These are phyloP conservation scores for Oreonectes daqikongensis DNA, from an alignment of 2,797 vertebrate species.

Conservation along the genomic window DNA sequence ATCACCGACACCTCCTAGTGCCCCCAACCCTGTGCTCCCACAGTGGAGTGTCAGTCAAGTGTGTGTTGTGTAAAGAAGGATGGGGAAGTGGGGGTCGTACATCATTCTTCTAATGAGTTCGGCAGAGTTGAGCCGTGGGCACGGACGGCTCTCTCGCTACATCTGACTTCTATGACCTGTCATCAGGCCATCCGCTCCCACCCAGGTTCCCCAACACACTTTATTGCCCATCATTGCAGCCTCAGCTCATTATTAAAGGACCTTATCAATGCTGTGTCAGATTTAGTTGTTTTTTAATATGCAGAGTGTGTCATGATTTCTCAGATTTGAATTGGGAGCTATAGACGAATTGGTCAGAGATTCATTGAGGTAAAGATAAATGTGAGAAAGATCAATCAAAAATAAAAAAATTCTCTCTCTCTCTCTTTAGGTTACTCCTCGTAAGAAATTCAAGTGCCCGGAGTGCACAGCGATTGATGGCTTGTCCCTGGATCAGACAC, in stretches of 20 bases:
- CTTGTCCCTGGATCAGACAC: slow-evolving; percentile 96
- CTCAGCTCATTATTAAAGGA: slow-evolving; percentile 45
- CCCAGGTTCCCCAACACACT: slow-evolving; percentile 36
- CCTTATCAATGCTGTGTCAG: slow-evolving; percentile 29
- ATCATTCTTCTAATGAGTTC: slow-evolving; percentile 40
- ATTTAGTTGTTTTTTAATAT: slow-evolving; percentile 38
- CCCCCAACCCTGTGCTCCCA: not conserved
- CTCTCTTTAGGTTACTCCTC: slow-evolving; percentile 89
- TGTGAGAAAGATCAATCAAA: not conserved
- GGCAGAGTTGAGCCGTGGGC: slow-evolving; percentile 16
- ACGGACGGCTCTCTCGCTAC: slow-evolving; percentile 50
- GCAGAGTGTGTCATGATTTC: slow-evolving; percentile 29
- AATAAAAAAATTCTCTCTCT: slow-evolving; percentile 48
- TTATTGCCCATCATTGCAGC: slow-evolving; percentile 24
- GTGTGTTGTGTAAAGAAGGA: slow-evolving; percentile 20
- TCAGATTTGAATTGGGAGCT: not conserved
- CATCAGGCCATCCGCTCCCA: slow-evolving; percentile 49
- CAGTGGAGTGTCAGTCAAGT: slow-evolving; percentile 31
- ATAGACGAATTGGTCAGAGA: slow-evolving; percentile 2
- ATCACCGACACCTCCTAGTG: slow-evolving; percentile 31
- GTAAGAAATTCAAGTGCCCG: slow-evolving; percentile 99
- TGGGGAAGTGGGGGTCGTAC: slow-evolving; percentile 6
- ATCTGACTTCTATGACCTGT: slow-evolving; percentile 62
- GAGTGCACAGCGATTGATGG: slow-evolving; percentile 98
- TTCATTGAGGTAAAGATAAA: not conserved